phyloP scores from a whole-genome alignment of 92 coral and sea anemone species.

The Pocillopora grandis region DNA sequence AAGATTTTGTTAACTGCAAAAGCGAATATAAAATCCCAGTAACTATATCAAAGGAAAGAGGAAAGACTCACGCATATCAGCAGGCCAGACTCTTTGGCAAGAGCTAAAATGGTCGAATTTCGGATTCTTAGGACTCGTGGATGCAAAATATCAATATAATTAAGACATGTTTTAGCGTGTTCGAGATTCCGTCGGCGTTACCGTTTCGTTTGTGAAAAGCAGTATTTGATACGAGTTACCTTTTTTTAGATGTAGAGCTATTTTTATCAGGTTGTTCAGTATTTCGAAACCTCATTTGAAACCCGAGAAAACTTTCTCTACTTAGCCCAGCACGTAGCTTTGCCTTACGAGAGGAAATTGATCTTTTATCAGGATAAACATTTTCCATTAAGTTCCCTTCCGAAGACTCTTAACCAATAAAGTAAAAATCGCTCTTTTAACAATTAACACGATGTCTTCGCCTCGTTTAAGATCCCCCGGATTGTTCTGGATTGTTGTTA shows the following conservation, averaged over 20 bases:
- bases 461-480: slow-evolving; percentile 26
- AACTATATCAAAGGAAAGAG: too few species aligned
- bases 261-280: background rate
- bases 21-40: too few species aligned
- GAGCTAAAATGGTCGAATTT: too few species aligned
- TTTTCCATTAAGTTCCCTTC: background rate
- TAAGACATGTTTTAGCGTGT: too few species aligned
- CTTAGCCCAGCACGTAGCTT: background rate
- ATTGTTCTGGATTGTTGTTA: background rate
- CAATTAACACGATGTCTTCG: slow-evolving; percentile 5
- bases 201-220: background rate
- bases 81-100: too few species aligned
- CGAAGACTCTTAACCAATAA: background rate
- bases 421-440: background rate
- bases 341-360: background rate
- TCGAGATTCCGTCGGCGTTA: background rate
- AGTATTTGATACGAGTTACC: background rate
- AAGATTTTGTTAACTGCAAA: too few species aligned
- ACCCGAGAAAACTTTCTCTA: background rate
- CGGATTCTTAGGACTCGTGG: too few species aligned
- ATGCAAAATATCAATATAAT: too few species aligned
- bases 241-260: background rate
- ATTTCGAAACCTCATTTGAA: background rate
- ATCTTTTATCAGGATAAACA: background rate
- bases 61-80: too few species aligned